These are phyloP conservation scores for Drosophila littoralis DNA, from an alignment of 1,140 invertebrate genomes.

Conservation along the genomic window DNA sequence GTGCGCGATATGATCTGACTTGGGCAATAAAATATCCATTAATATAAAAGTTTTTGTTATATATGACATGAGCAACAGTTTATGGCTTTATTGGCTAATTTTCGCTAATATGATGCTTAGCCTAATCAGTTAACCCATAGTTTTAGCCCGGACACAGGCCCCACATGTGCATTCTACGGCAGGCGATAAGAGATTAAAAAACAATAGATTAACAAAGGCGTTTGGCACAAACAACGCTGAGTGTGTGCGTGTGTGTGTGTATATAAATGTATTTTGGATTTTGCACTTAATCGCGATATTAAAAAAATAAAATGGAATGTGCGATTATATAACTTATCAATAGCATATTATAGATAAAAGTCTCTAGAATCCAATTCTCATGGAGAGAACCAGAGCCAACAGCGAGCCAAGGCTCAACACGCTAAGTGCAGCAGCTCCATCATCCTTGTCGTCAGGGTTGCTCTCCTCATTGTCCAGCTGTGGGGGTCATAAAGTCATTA, in stretches of 20 bases:
- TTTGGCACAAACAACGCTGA: constrained; percentile 33
- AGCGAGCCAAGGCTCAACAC: constrained; percentile 55
- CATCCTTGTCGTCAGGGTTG: constrained; percentile 21
- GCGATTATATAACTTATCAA: constrained; percentile 62
- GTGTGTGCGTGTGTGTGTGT: constrained; percentile 36
- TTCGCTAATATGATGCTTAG: constrained; percentile 37
- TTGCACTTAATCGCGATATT: constrained; percentile 43
- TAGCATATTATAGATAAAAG: constrained; percentile 15
- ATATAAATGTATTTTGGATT: constrained; percentile 55
- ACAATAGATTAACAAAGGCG: constrained; percentile 38
- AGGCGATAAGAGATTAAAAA: constrained; percentile 35
- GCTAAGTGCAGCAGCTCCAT: constrained; percentile 45
- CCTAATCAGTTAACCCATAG: constrained; percentile 42
- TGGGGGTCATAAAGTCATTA: neutral
- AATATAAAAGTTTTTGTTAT: constrained; percentile 9
- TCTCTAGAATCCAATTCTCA: constrained; percentile 45
- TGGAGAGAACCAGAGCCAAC: constrained; percentile 48
- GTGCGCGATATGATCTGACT: constrained; percentile 1
- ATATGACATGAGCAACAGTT: constrained; percentile 12
- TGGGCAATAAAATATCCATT: constrained; percentile 4
- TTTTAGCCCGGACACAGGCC: constrained; percentile 14
- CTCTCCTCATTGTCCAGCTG: constrained; percentile 63
- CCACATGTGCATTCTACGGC: constrained; percentile 3
- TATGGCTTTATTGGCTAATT: constrained; percentile 54
- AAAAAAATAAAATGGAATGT: constrained; percentile 46